Base-by-base conservation (phyloP, 1,140 invertebrate genomes). In the Zaprionus ghesquierei region DNA sequence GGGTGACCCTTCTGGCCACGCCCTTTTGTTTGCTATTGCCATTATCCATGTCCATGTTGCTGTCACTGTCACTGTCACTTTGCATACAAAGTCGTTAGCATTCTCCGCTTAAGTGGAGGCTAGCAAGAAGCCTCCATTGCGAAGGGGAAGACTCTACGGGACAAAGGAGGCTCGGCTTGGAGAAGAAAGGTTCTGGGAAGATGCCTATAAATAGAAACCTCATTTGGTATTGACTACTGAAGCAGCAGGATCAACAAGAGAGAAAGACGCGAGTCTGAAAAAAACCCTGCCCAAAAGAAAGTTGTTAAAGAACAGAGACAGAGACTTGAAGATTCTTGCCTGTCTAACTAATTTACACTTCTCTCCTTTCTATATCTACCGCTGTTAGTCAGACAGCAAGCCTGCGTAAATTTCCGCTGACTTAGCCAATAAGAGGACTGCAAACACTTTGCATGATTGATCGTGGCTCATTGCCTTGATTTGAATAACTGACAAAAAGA, bases 61-160 rank as follows among this genome's bases (percentile, higher is more conserved):
- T 75, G 73, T 75, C 73, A 66, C 77, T 75, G 73, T 75, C 73
- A 66, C 77, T 74, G 80, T 77, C 74, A 85, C 69, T 85, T 80
- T 79, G 77, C 77, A 69, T 71, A 71, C 62, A 77, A 55, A 77
- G 69, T 77, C 55, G 73, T 85, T 79, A 77, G 70, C 69, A 64
- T 69, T 62, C 56, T 35, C 59, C 13, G 9, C 49, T 50, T 23
- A 29, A 15, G 15, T 9, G 10, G 22, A 61, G 27, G 20, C 22
- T 44, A 35, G 55, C 6, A 9, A 50, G 22, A 50, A n/a, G 29
- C 6, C 25, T 58, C 13, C 31, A 58, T 58, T 56, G 22, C 18
- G 35, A 35, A 5, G 3, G 8, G 38, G 3, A 3, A 18, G 23
- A 23, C 27, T 29, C 27, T 0, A 8, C 9, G 27, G 25, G 25